Base-by-base conservation (phyloP, 1,140 invertebrate species). In the Paramacrobiotus metropolitanus region DNA sequence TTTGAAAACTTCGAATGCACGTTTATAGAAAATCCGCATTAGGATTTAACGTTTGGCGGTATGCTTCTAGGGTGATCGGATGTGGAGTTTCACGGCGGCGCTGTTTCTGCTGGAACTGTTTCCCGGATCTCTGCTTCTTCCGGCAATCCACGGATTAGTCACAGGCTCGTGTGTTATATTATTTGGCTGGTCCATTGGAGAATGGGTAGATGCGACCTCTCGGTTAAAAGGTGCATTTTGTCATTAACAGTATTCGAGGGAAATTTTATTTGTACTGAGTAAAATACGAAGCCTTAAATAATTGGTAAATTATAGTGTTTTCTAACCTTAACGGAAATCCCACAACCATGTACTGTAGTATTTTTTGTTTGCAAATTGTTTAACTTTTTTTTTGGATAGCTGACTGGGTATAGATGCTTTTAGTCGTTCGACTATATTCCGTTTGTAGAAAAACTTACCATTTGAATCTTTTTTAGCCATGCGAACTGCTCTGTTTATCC, bases 51-150 rank as follows among this genome's bases (percentile, higher is more conserved):
- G n/a, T n/a, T n/a, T n/a, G n/a, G n/a, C n/a, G n/a, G n/a, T n/a
- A n/a, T n/a, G n/a, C n/a, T n/a, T n/a, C n/a, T n/a, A 77, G 77
- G 78, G 77, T 20, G 77, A 79, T 67, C 71, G 77, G 21, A 77
- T 78, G 74, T 80, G 78, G 77, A 66, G 67, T 44, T 80, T 80
- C 70, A 76, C 77, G 21, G 73, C 75, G 15, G 77, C 77, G 4
- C 63, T 80, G 24, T 79, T 77, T 63, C 68, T 79, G 48, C 69
- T 75, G 3, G 65, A 72, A 34, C 63, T 77, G 30, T 65, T 62
- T 60, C 65, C 67, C 29, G 62, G 68, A 21, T 69, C 62, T 45
- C 64, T 76, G 20, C 68, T 67, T 55, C 69, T 79, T 3, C 71
- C 75, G 2, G 78, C 77, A 21, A 66, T 76, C 1, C 78, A 77